A percentile compares a stretch with the other conserved stretches of the same genome.
Conservation (phyloP, 2,113 vertebrate genomes). For the Sakesphorus luctuosus region DNA sequence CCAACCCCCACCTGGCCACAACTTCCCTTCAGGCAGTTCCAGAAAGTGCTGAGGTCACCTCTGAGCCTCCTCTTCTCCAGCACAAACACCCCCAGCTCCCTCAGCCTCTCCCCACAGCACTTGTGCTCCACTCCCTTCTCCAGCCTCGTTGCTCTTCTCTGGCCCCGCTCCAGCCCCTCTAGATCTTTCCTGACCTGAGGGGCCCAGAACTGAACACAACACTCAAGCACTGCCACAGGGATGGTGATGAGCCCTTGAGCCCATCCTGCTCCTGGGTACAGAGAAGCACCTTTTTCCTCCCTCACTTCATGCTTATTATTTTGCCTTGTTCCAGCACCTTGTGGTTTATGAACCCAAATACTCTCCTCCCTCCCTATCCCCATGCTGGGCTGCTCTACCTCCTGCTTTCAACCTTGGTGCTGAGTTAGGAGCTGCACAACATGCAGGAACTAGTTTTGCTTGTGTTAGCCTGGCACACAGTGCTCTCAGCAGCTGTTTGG, state of each 20-base stretch:
- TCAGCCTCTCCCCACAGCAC: too few species aligned
- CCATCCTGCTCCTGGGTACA: not conserved
- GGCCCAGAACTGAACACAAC: too few species aligned
- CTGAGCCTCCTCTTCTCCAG: too few species aligned
- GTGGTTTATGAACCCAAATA: not conserved
- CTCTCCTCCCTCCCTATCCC: not conserved
- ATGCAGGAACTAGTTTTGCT: not conserved
- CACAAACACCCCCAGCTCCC: too few species aligned
- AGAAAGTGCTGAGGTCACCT: too few species aligned
- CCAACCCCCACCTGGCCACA: too few species aligned
- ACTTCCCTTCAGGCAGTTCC: too few species aligned
- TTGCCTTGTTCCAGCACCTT: not conserved
- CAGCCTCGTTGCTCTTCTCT: too few species aligned
- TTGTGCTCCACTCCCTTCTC: too few species aligned
- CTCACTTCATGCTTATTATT: not conserved
- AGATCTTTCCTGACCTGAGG: too few species aligned
- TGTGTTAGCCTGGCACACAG: not conserved
- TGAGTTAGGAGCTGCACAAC: not conserved
- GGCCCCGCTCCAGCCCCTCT: too few species aligned
- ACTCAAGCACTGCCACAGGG: accelerated
- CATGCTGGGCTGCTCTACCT: not conserved
- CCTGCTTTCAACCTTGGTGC: not conserved
- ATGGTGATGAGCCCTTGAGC: not conserved
- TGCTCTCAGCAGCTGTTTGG: not conserved
- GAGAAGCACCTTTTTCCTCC: not conserved